phyloP scores from a whole-genome alignment of 2,797 vertebrate species.

The Darevskia mixta region DNA sequence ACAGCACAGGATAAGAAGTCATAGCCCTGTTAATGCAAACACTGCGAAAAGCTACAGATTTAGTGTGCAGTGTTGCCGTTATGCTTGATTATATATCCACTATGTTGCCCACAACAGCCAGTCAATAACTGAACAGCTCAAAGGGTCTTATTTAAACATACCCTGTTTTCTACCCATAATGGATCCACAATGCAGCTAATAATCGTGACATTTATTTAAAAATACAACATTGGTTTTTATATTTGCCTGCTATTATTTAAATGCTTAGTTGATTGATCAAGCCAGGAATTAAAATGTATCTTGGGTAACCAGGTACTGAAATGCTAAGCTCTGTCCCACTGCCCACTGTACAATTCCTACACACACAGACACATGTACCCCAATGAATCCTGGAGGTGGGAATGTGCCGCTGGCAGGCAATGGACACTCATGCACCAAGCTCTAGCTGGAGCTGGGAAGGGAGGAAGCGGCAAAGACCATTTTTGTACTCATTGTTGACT shows the following conservation, averaged over 20 bases:
- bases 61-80: constrained; percentile 23
- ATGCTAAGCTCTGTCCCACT: not conserved
- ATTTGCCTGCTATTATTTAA: not conserved
- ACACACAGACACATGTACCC: no score
- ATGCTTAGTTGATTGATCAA: not conserved
- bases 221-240: not conserved
- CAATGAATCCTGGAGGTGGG: not conserved
- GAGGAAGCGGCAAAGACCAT: not conserved
- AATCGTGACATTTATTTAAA: not conserved
- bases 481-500: not conserved
- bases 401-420: not conserved
- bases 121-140: not conserved
- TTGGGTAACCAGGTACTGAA: not conserved
- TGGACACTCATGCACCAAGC: not conserved
- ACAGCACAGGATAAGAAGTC: constrained; percentile 48
- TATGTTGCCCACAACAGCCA: constrained; percentile 12
- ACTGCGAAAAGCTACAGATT: accelerated
- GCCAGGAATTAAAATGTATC: not conserved
- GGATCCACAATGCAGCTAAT: not conserved
- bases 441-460: not conserved
- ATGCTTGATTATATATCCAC: constrained; percentile 45
- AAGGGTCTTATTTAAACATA: not conserved
- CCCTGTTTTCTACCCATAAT: not conserved
- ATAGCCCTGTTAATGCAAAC: constrained; percentile 4
- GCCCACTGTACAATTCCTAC: not conserved